Base-by-base conservation (phyloP, 2,797 vertebrate genomes). In the Bradypodion pumilum region DNA sequence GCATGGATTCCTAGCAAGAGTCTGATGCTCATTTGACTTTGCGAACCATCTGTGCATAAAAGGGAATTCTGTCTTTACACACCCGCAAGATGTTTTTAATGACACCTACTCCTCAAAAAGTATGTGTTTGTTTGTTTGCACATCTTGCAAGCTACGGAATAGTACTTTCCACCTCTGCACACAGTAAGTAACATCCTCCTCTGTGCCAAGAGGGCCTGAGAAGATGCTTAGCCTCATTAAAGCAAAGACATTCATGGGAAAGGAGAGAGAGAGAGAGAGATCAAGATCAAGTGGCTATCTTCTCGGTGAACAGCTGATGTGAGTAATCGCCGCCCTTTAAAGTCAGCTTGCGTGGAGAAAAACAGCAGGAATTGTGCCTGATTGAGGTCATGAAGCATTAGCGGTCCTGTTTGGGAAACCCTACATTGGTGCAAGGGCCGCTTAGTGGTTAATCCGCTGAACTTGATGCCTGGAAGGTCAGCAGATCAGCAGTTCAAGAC, bases 1-100 rank as follows among this genome's bases (percentile, higher is more conserved):
- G 4, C 49, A 4, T 42, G 35, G 1, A 2, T 21, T 23, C n/a
- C 4, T 8, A n/a, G 23, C 2, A 3, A 3, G 52, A 1, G 56
- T 6, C 35, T 12, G 19, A 27, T 62, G 10, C 68, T 69, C 10
- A n/a, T n/a, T n/a, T n/a, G n/a, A n/a, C 13, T 81, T 29, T 44
- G 37, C 32, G n/a, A 72, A n/a, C 32, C 21, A 35, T 52, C 44
- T 19, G 32, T 27, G 44, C 21, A 8, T 21, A 46, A n/a, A 46
- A n/a, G 27, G 16, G 15, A 2, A 66, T 9, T 60, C 8, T 70
- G 15, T 42, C 12, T 62, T 73, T 21, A 25, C 2, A 21, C 29
- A 35, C 35, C 1, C 60, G 5, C n/a, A 13, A 63, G 29, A 46
- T 2, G 59, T 29, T 63, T 82, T 49, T 27, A 63, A 49, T 82